Evolutionary conservation across 2,797 vertebrate genomes (phyloP).

Genomic region (Periparus ater): DNA sequence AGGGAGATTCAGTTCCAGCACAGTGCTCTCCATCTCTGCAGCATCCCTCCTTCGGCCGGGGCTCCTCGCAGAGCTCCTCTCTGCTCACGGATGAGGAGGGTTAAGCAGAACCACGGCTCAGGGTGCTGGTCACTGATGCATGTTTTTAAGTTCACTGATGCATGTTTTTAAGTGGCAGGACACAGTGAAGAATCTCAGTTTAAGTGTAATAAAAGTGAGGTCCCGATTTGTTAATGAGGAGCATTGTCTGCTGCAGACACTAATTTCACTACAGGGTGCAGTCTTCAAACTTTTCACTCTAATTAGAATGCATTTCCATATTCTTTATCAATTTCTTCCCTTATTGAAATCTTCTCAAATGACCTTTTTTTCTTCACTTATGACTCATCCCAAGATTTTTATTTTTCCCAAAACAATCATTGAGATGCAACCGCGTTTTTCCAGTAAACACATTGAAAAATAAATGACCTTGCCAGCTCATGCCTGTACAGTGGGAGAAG

Average conservation of each 20-base stretch:
- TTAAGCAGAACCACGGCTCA: neutral
- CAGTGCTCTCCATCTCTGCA: neutral
- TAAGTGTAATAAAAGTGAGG: constrained; percentile 65
- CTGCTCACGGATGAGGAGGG: neutral
- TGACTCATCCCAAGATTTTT: constrained; percentile 66
- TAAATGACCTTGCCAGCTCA: constrained; percentile 63
- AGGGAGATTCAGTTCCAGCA: neutral
- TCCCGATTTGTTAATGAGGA: constrained; percentile 65
- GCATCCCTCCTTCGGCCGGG: neutral
- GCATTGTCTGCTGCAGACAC: constrained; percentile 63
- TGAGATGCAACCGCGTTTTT: constrained; percentile 67
- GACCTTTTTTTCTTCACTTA: constrained; percentile 66
- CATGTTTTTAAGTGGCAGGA: constrained; percentile 58
- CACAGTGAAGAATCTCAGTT: constrained; percentile 29
- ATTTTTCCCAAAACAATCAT: constrained; percentile 66
- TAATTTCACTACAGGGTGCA: constrained; percentile 67
- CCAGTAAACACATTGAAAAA: constrained; percentile 67
- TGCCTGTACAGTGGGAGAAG: constrained; percentile 61
- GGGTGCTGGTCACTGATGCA: constrained; percentile 51
- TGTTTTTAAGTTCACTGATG: constrained; percentile 64
- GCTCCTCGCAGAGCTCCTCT: neutral
- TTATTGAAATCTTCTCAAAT: constrained; percentile 69
- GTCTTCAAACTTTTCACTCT: constrained; percentile 64
- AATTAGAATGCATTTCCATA: constrained; percentile 74
- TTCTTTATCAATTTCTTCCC: constrained; percentile 65